Base-by-base conservation (phyloP, 2,113 vertebrate genomes). In the Calidris pygmaea region DNA sequence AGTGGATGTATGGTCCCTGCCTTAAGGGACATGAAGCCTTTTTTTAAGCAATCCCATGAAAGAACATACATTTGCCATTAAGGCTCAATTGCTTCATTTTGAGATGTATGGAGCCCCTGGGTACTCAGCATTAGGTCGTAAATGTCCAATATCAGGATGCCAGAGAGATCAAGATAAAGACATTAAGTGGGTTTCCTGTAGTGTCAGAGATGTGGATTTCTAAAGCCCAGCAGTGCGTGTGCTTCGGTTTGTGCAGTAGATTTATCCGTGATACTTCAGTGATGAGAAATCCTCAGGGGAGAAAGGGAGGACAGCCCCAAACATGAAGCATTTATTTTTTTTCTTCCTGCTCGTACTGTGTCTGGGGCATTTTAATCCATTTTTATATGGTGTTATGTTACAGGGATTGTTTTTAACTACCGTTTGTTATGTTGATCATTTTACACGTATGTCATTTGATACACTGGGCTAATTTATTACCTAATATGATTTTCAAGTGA, bases 21-120 rank as follows among this genome's bases (percentile, higher is more conserved):
- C 90, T 70, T 71, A 59, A 94, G 90, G 80, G 85, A 93, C 58
- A 10, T 23, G 65, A 90, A 93, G 94, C 73, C 70, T 87, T 78
- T 94, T 94, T 85, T 55, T 45, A 76, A 91, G 32, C 74, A 76
- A n/a, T 79, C 48, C 62, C 22, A 27, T 66, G 59, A 83, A 94
- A 90, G 75, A 29, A 35, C 21, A 12, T 67, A 7, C 15, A 21
- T 78, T 92, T 95, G 56, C 76, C 10, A 32, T 94, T 91, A 76
- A 58, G 62, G 35, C 48, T 93, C 8, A 1, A 37, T 87, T 79
- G 80, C 73, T 94, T 94, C 39, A 30, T 93, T 82, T 62, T 67
- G 50, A 91, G 73, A 93, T 73, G 55, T 70, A 63, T 77, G 56
- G 60, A 91, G 62, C 76, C 86, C 45, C 62, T 60, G 73, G 76